Conservation (phyloP, 2,797 vertebrate species). For the Labeo calbasu region DNA sequence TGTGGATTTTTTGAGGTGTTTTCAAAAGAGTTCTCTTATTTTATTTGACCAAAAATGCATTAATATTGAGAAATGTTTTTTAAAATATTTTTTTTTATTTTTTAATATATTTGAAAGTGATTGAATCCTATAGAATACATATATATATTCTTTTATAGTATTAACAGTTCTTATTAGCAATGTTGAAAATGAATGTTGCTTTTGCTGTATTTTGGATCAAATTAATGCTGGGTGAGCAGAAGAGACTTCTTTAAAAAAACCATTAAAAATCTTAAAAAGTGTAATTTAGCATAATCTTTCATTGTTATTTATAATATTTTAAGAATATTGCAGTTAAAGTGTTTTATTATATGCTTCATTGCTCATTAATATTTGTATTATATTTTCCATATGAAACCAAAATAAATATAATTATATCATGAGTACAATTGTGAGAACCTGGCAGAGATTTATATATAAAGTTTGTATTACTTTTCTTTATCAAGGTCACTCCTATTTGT, state of each 20-base stretch:
- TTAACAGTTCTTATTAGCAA: not conserved
- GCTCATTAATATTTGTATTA: not conserved
- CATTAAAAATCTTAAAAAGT: no score
- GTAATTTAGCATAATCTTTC: no score
- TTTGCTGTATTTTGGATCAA: no score
- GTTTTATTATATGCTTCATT: not conserved
- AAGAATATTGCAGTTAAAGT: not conserved
- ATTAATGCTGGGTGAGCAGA: no score
- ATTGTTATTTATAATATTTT: not conserved
- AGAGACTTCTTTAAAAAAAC: no score
- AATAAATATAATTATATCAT: not conserved
- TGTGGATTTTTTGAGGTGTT: no score
- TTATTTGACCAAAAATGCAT: not conserved
- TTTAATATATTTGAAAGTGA: not conserved
- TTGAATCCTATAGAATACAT: not conserved
- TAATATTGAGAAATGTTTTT: not conserved
- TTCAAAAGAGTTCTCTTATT: not conserved
- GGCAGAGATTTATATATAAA: not conserved
- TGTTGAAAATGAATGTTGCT: no score
- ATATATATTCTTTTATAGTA: not conserved
- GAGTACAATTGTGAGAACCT: not conserved
- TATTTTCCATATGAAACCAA: not conserved
- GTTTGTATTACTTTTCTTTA: not conserved
- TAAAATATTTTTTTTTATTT: not conserved
- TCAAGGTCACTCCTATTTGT: not conserved